phyloP scores from a whole-genome alignment of 2,113 vertebrate genomes.

The Dromaius novaehollandiae region DNA sequence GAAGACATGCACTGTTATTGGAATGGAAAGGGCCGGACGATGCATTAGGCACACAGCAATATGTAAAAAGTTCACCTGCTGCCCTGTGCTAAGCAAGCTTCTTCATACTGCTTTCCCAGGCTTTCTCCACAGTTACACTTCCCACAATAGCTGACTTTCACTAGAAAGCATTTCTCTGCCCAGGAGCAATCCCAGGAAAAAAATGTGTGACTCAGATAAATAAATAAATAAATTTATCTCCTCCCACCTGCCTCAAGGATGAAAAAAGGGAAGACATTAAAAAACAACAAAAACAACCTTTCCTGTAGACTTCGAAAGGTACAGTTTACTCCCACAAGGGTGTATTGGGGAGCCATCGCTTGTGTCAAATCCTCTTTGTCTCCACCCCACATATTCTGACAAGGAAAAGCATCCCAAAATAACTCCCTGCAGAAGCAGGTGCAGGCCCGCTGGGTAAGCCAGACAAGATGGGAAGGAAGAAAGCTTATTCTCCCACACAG shows the following conservation, averaged over 20 bases:
- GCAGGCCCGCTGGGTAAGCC: background rate
- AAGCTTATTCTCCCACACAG: background rate
- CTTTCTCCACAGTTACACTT: background rate
- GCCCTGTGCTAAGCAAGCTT: background rate
- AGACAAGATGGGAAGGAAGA: background rate
- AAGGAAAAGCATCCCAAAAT: background rate
- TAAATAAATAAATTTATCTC: background rate
- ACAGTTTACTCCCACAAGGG: background rate
- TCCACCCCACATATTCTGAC: background rate
- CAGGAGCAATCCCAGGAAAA: background rate
- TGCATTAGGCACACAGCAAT: background rate
- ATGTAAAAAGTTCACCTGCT: background rate
- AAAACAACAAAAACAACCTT: background rate
- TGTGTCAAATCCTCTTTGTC: background rate
- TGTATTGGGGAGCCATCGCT: background rate
- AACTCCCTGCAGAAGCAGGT: background rate
- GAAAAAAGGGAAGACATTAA: background rate
- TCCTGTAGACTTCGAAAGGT: background rate
- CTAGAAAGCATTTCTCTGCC: background rate
- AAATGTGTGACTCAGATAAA: background rate
- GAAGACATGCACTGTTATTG: background rate
- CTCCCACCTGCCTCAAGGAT: background rate
- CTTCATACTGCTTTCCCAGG: background rate
- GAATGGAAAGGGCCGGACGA: background rate
- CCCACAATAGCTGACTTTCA: background rate